Evolutionary conservation across 2,888 invertebrate genomes (phyloP).

Genomic region (Melieria omissa): DNA sequence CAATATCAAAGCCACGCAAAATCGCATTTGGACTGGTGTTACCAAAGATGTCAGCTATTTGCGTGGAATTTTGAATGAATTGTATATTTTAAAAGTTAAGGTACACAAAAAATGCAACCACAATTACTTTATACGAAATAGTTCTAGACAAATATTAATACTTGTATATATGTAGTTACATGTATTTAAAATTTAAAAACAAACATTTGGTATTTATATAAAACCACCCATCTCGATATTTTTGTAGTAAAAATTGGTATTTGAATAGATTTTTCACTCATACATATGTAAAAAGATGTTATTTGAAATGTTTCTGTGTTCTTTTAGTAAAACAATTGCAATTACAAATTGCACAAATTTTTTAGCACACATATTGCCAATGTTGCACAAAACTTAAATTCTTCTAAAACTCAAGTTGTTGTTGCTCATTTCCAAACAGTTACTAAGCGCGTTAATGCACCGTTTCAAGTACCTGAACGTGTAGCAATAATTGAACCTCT

Average conservation of each 20-base stretch:
- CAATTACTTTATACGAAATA: neutral
- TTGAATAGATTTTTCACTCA: neutral
- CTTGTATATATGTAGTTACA: neutral
- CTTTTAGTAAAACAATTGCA: neutral
- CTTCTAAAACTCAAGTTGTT: neutral
- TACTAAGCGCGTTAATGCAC: neutral
- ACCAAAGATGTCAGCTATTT: constrained; percentile 80
- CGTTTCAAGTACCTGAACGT: neutral
- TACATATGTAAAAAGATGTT: neutral
- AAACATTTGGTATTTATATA: no score
- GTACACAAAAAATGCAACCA: constrained; percentile 65
- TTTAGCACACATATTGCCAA: neutral
- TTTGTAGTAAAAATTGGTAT: no score
- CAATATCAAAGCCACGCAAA: constrained; percentile 82
- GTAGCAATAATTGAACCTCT: neutral
- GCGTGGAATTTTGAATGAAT: constrained; percentile 81
- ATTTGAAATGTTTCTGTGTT: no score
- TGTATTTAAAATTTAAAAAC: no score
- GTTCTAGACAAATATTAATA: neutral
- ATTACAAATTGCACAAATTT: no score
- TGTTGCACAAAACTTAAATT: constrained; percentile 10
- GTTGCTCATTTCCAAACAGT: neutral
- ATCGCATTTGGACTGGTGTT: constrained; percentile 80
- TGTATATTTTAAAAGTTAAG: constrained; percentile 85
- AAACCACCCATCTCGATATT: no score